phyloP scores from a whole-genome alignment of 53 echinoderm and acorn worm species.

The Stichopus horrens region DNA sequence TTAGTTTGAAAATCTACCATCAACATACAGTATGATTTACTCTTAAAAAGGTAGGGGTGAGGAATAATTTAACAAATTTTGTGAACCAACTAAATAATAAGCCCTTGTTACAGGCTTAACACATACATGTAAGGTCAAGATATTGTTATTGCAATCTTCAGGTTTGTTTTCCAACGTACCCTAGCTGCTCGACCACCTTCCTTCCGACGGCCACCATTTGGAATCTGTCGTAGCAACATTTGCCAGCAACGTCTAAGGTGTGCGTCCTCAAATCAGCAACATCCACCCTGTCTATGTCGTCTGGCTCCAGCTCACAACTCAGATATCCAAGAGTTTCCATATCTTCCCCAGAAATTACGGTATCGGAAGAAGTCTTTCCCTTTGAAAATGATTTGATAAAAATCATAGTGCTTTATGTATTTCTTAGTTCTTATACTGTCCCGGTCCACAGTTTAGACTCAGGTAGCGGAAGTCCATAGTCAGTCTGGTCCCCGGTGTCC shows the following conservation, averaged over 20 bases:
- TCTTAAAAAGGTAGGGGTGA: too few species aligned
- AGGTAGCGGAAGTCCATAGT: too few species aligned
- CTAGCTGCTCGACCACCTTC: conserved; percentile 53
- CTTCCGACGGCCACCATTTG: conserved; percentile 60
- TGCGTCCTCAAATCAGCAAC: conserved; percentile 44
- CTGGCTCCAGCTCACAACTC: conserved; percentile 55
- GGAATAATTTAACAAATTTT: too few species aligned
- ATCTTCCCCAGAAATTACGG: conserved; percentile 45
- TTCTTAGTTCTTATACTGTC: too few species aligned
- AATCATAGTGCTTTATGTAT: not conserved
- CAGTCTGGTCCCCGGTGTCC: too few species aligned
- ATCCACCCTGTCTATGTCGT: conserved; percentile 43
- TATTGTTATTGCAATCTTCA: too few species aligned
- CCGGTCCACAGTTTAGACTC: too few species aligned
- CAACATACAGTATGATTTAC: too few species aligned
- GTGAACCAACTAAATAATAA: too few species aligned
- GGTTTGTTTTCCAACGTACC: conserved; percentile 34
- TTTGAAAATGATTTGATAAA: not conserved
- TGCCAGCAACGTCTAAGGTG: conserved; percentile 51
- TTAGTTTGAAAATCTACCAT: too few species aligned
- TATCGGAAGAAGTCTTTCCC: conserved; percentile 16
- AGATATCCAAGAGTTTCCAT: conserved; percentile 65
- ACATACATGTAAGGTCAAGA: not conserved
- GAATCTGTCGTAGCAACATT: conserved; percentile 59
- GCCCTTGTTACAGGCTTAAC: not conserved